Evolutionary conservation across 2,888 invertebrate species (phyloP), one percentile per base, ranked within the genome.

Genomic region (Cryptocheilus praepositus): DNA sequence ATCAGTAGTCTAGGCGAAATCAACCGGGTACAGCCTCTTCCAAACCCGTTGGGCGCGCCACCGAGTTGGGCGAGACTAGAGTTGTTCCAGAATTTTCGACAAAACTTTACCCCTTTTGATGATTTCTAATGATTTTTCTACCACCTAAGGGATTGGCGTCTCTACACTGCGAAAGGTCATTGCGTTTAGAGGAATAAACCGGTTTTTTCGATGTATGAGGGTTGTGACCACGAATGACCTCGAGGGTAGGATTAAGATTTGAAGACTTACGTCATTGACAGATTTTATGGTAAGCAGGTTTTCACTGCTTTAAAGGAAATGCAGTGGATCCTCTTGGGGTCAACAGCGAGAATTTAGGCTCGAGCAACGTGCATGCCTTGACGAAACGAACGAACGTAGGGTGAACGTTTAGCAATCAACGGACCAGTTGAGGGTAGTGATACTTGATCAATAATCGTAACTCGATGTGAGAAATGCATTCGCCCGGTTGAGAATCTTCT

Each of bases 1-100:
- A 85, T 88, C 88, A 83, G 86, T 86, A 84, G 86, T 84, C 81
- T 61, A 64, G 79, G 67, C 74, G 61, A 73, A 81, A 77, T 79
- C 76, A 73, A 63, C 70, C 70, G 28, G 67, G 79, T 80, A 80
- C 83, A 82, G 80, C 77, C 83, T 79, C 82, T 77, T 78, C 74
- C 71, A 71, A 72, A 76, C 43, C 22, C 5, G 54, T 52, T 46
- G 43, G 28, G 51, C 60, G 51, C 52, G 52, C 55, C 67, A 60
- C 55, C 60, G 58, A 36, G 16, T 36, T 7, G 7, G 8, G 36
- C 36, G 11, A 36, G 36, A 36, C 36, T 2, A 11, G 36, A 36
- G 36, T 36, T n/a, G 28, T 43, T 49, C 52, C 55, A 54, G 49
- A 51, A 43, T 45, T 3, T 13, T 45, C 56, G 52, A 36, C 13